Evolutionary conservation across 2,888 invertebrate species (phyloP).

Genomic region (Conomelus anceps): DNA sequence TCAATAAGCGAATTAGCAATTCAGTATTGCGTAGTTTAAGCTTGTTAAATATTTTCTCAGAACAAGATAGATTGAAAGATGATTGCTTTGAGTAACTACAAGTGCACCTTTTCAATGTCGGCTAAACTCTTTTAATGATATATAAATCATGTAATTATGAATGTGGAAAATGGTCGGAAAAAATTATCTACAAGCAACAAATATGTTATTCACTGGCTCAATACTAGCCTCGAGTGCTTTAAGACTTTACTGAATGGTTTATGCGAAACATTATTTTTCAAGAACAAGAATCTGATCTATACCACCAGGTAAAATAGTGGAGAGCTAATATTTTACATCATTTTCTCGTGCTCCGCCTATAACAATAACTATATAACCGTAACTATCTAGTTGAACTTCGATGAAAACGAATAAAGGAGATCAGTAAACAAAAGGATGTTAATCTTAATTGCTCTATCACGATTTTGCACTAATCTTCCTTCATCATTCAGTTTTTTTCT

Average conservation of each 20-base stretch:
- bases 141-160: not conserved
- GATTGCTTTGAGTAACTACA: not conserved
- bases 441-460: not conserved
- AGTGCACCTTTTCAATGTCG: not conserved
- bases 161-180: not conserved
- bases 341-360: not conserved
- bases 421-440: not conserved
- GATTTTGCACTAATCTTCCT: not conserved
- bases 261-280: not conserved
- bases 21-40: not conserved
- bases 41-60: not conserved
- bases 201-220: not conserved
- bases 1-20: too few species aligned
- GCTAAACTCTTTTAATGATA: not conserved
- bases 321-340: not conserved
- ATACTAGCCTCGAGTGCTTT: not conserved
- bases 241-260: not conserved
- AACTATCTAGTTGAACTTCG: not conserved
- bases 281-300: not conserved
- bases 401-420: not conserved
- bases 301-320: not conserved
- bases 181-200: not conserved
- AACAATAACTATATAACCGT: not conserved
- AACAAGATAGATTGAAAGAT: not conserved
- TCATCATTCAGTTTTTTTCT: not conserved